Evolutionary conservation across 2,888 invertebrate genomes (phyloP).

Genomic region (Sphinx pinastri): DNA sequence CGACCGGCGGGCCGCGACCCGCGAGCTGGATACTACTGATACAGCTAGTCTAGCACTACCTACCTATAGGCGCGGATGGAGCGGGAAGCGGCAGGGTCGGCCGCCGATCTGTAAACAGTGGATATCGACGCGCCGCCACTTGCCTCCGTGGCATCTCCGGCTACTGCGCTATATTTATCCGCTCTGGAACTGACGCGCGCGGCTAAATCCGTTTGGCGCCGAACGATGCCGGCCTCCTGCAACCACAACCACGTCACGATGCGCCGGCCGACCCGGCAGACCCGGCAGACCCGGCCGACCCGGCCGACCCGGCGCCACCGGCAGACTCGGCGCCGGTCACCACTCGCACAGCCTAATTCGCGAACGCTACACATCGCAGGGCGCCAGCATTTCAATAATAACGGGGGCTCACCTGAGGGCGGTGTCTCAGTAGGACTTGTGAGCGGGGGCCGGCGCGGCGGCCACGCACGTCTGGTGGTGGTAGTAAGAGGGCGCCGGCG

Average conservation of each 20-base stretch:
- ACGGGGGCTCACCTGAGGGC: slow-evolving; percentile 65
- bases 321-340: slow-evolving; percentile 51
- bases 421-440: slow-evolving; percentile 79
- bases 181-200: slow-evolving; percentile 76
- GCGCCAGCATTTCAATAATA: slow-evolving; percentile 47
- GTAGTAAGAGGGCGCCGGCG: slow-evolving; percentile 78
- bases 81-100: slow-evolving; percentile 78
- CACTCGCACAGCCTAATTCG: slow-evolving; percentile 74
- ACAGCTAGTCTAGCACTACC: slow-evolving; percentile 56
- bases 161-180: slow-evolving; percentile 81
- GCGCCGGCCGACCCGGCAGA: slow-evolving; percentile 60
- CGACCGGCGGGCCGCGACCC: background rate
- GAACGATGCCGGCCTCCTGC: slow-evolving; percentile 78
- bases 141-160: slow-evolving; percentile 76
- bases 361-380: slow-evolving; percentile 63
- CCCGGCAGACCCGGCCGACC: slow-evolving; percentile 53
- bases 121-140: slow-evolving; percentile 80
- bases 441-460: slow-evolving; percentile 74
- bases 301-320: slow-evolving; percentile 53
- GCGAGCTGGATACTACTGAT: slow-evolving; percentile 49
- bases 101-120: slow-evolving; percentile 82
- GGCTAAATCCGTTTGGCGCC: slow-evolving; percentile 81
- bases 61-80: slow-evolving; percentile 75
- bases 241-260: slow-evolving; percentile 80
- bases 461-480: slow-evolving; percentile 86